Evolutionary conservation across 2,113 vertebrate species (phyloP).

Genomic region (Protomyctophum bolini): DNA sequence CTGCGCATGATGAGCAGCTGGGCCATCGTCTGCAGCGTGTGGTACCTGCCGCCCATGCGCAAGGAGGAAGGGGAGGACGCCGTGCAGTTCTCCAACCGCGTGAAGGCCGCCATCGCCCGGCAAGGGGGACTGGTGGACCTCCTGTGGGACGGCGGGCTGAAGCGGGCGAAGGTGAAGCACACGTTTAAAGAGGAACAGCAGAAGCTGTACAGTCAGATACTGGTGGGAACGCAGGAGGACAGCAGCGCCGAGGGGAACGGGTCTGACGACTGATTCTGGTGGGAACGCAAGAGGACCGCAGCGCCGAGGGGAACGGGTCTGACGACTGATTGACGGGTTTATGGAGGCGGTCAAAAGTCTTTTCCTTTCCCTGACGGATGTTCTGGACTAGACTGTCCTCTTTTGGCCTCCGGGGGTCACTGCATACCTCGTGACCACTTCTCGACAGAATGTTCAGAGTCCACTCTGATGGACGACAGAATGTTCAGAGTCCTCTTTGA

Average conservation of each 20-base stretch:
- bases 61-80: conserved; percentile 80
- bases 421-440: no score
- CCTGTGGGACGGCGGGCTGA: conserved; percentile 10
- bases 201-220: conserved; percentile 7
- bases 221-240: conserved; percentile 6
- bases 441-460: no score
- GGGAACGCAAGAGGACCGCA: neutral
- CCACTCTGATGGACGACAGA: no score
- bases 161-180: conserved; percentile 10
- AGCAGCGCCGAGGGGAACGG: no score
- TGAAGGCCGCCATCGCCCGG: conserved; percentile 8
- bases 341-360: no score
- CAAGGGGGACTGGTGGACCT: conserved; percentile 10
- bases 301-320: no score
- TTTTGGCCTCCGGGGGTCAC: no score
- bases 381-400: no score
- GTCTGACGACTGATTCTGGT: no score
- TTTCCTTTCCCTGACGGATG: no score
- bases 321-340: no score
- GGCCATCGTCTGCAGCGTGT: conserved; percentile 98
- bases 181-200: conserved; percentile 8
- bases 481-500: no score
- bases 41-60: conserved; percentile 96
- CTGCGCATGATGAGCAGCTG: conserved; percentile 98
- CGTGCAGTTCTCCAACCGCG: conserved; percentile 8